Evolutionary conservation across 1,140 invertebrate genomes (phyloP), one percentile per base, ranked within the genome.

Genomic region (Pogonus chalceus): DNA sequence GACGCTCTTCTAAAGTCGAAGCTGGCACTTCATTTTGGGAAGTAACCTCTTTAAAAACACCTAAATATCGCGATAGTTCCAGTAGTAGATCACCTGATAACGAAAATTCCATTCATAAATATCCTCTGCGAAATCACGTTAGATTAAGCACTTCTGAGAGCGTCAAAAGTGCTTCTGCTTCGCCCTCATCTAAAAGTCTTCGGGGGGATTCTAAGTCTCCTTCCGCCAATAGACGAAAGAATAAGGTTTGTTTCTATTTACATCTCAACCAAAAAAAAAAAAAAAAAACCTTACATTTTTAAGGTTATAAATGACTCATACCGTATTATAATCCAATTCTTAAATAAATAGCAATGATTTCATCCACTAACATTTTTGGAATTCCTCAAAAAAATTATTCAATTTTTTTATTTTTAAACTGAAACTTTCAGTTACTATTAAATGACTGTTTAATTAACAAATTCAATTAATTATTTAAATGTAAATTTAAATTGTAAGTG

Each of bases 81-180:
- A 18, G 37, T 23, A 37, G 23, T 10, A 21, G 24, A n/a, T 20
- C 24, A 48, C 61, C 14, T 7, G 26, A 31, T 7, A 31, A 31
- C 26, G 26, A 31, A 31, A 31, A 14, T 31, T 31, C 67, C 31
- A 63, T 68, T 56, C 75, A 75, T 62, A 74, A 74, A 53, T 72
- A 75, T 60, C 64, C 74, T 26, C 54, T 75, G 53, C 67, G 73
- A 22, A 72, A 58, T 37, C 62, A 60, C 50, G 56, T 56, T 55
- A 55, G 56, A 24, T 24, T 22, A 49, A 21, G 10, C 14, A 23
- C 4, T 49, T 14, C 7, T 23, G 47, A 49, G 23, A 10, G 20
- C 10, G 14, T n/a, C n/a, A n/a, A n/a, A n/a, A n/a, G n/a, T 2
- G 12, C 52, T 20, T 54, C 58, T 4, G 51, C 31, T 2, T 51